Evolutionary conservation across 53 echinoderm and acorn worm species (phyloP).

Genomic region (Stichopus horrens): DNA sequence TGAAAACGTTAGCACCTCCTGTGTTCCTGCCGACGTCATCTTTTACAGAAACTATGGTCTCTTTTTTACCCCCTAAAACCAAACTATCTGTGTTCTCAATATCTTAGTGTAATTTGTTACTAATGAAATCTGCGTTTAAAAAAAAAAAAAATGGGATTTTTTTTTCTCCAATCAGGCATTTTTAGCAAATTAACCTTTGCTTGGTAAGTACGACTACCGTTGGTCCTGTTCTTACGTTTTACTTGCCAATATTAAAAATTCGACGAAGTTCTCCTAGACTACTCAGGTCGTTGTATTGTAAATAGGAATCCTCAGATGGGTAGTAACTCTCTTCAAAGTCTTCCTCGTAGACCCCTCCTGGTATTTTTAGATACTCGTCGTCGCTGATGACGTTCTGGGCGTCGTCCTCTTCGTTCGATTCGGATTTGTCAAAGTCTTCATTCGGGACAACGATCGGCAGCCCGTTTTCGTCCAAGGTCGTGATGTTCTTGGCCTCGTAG

Average conservation of each 20-base stretch:
- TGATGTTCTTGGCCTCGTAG: slow-evolving; percentile 57
- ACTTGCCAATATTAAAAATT: background rate
- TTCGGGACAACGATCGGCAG: slow-evolving; percentile 25
- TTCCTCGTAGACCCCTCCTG: background rate
- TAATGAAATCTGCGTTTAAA: too few relatives aligned
- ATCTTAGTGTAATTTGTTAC: too few relatives aligned
- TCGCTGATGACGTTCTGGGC: background rate
- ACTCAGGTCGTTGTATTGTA: background rate
- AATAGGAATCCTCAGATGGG: slow-evolving; percentile 21
- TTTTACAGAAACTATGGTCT: too few relatives aligned
- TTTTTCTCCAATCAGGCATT: too few relatives aligned
- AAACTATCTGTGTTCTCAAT: too few relatives aligned
- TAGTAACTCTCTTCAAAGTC: background rate
- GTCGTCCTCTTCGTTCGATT: background rate
- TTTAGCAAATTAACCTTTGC: too few relatives aligned
- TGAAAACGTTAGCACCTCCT: too few relatives aligned
- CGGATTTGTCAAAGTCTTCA: slow-evolving; percentile 27
- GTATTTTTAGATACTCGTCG: background rate
- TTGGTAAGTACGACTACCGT: too few relatives aligned
- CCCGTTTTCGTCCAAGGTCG: slow-evolving; percentile 46
- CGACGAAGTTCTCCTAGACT: background rate
- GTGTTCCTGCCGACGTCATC: too few relatives aligned
- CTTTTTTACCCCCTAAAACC: too few relatives aligned
- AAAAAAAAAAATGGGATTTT: too few relatives aligned
- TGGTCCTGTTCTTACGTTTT: background rate